Base-by-base conservation (phyloP, 2,888 invertebrate species). In the Prenolepis imparis region DNA sequence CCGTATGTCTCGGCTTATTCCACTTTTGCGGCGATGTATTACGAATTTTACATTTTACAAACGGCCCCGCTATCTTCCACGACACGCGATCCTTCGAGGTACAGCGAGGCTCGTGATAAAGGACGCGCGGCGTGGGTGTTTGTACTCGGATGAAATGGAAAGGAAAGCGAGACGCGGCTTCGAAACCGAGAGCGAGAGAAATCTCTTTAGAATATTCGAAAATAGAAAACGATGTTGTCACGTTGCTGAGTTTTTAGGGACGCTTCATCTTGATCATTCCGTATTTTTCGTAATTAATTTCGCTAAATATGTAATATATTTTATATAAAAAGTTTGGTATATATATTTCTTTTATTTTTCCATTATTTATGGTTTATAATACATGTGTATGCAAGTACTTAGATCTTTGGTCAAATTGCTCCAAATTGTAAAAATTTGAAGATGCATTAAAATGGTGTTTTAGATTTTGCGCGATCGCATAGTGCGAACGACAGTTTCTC, bases 11-110 rank as follows among this genome's bases (percentile, higher is more conserved):
- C 90, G 89, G 92, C 92, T 93, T 94, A 94, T 94, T 93, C 93
- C 93, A 93, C 93, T 94, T 93, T 94, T 92, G 91, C 91, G 92
- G 92, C 93, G 91, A 93, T 94, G 94, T 93, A 93, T 94, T 93
- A 93, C 93, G 92, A 93, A 94, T 94, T 94, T 94, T 92, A 93
- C 92, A 93, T 93, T 93, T 93, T 92, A 93, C 93, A 93, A 94
- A 94, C 93, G 92, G 91, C 91, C 88, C 84, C 92, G 92, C 91
- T 93, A 94, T 93, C 93, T 93, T 84, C 88, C 82, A 87, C 89
- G 92, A 92, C 92, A 92, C 92, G 93, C 93, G 91, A 94, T 93
- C 90, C 89, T 92, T 93, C 90, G 91, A 92, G 92, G 84, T 89
- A 90, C 91, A 89, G 88, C 88, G 88, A 87, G 86, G 87, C 85